Conservation (phyloP, 1,140 invertebrate genomes). For the Musca vetustissima region DNA sequence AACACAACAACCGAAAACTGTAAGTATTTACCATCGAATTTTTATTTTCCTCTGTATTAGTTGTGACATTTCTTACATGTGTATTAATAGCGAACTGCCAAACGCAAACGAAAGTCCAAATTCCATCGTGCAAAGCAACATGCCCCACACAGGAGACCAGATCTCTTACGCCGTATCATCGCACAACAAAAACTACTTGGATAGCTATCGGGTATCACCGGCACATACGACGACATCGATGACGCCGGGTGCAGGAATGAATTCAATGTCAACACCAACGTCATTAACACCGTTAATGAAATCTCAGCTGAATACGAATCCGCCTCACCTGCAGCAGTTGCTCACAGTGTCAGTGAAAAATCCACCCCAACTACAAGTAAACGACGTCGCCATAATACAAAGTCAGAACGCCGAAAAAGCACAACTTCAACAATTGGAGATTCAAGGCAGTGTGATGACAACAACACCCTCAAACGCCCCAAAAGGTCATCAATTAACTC, state of each 20-base stretch:
- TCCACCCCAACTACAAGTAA: constrained; percentile 30
- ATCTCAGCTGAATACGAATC: not conserved
- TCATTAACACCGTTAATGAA: constrained; percentile 9
- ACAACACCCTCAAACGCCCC: constrained; percentile 27
- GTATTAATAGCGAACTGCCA: constrained; percentile 46
- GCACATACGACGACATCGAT: constrained; percentile 51
- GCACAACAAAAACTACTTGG: constrained; percentile 63
- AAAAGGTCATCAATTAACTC: constrained; percentile 26
- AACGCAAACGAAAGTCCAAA: constrained; percentile 75
- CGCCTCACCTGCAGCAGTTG: constrained; percentile 18
- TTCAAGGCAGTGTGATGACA: constrained; percentile 30
- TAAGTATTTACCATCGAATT: constrained; percentile 27
- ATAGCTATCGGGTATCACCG: constrained; percentile 62
- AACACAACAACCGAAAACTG: constrained; percentile 47
- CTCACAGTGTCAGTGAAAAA: constrained; percentile 18
- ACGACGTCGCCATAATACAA: constrained; percentile 34
- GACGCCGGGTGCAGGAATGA: constrained; percentile 40
- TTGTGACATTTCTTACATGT: not conserved
- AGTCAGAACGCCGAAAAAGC: constrained; percentile 25
- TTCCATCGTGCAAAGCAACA: constrained; percentile 80
- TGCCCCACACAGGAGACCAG: constrained; percentile 60
- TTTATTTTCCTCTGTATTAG: not conserved
- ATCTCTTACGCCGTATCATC: constrained; percentile 55
- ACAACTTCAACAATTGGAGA: constrained; percentile 24
- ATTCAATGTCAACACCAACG: constrained; percentile 28